Evolutionary conservation across 2,888 invertebrate genomes (phyloP).

Genomic region (Lordiphosa andalusiaca): DNA sequence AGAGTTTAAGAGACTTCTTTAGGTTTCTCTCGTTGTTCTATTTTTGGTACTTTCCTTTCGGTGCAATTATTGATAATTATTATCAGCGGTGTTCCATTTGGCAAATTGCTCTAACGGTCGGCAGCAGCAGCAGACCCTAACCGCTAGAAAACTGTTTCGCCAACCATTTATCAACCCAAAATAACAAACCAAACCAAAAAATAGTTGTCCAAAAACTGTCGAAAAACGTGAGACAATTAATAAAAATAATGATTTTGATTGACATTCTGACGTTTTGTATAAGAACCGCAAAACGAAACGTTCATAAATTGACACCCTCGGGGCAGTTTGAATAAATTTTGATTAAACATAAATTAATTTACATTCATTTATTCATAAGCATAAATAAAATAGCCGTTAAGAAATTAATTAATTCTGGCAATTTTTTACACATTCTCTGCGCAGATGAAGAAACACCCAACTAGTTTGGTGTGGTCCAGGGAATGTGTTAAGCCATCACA

Average conservation of each 20-base stretch:
- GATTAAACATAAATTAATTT: slow-evolving; percentile 29
- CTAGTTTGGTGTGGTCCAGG: slow-evolving; percentile 34
- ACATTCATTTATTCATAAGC: slow-evolving; percentile 28
- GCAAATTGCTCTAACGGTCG: slow-evolving; percentile 30
- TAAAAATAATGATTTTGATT: slow-evolving; percentile 58
- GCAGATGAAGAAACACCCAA: slow-evolving; percentile 7
- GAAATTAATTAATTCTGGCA: slow-evolving; percentile 53
- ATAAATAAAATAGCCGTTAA: slow-evolving; percentile 62
- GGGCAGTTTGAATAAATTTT: slow-evolving; percentile 58
- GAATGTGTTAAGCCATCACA: too few species aligned
- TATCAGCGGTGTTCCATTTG: slow-evolving; percentile 9
- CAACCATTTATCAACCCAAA: slow-evolving; percentile 9
- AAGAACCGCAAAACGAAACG: slow-evolving; percentile 23
- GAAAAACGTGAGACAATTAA: slow-evolving; percentile 47
- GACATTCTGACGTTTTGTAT: slow-evolving; percentile 44
- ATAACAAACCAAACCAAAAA: background rate
- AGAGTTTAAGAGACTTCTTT: background rate
- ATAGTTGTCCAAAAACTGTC: slow-evolving; percentile 8
- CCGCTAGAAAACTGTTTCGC: slow-evolving; percentile 16
- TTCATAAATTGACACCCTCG: slow-evolving; percentile 66
- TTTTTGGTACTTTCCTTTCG: slow-evolving; percentile 1
- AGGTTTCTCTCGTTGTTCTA: background rate
- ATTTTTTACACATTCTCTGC: slow-evolving; percentile 46
- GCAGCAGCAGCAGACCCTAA: slow-evolving; percentile 11
- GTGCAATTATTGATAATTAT: slow-evolving; percentile 34